Evolutionary conservation across 1,140 invertebrate genomes (phyloP).

Genomic region (Drosophila obscura): DNA sequence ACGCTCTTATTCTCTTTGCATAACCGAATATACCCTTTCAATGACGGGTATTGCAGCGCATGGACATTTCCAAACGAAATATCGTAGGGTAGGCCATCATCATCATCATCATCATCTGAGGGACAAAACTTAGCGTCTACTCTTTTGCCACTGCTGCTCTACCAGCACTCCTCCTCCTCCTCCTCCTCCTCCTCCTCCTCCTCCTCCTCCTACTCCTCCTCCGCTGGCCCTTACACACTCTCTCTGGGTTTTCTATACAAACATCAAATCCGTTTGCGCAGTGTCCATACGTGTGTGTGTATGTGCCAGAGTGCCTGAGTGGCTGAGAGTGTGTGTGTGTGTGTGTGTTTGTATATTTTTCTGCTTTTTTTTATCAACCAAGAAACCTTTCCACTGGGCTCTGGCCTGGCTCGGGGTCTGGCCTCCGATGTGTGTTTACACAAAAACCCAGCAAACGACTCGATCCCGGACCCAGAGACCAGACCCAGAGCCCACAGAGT

Average conservation of each 20-base stretch:
- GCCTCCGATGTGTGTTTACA: constrained; percentile 70
- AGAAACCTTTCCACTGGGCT: constrained; percentile 66
- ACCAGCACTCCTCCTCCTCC: constrained; percentile 3
- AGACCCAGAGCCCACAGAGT: constrained; percentile 21
- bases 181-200: not conserved
- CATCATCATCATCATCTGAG: constrained; percentile 25
- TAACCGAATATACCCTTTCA: too few relatives aligned
- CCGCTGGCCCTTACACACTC: too few relatives aligned
- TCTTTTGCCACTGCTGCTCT: not conserved
- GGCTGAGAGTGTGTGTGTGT: constrained; percentile 29
- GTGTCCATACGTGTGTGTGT: constrained; percentile 36
- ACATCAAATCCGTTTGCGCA: constrained; percentile 68
- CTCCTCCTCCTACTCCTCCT: not conserved
- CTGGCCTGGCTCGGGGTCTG: constrained; percentile 30
- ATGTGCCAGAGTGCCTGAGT: too few relatives aligned
- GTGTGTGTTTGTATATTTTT: constrained; percentile 64
- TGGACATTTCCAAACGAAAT: too few relatives aligned
- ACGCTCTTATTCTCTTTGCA: too few relatives aligned
- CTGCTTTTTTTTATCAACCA: constrained; percentile 63
- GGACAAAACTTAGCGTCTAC: constrained; percentile 56
- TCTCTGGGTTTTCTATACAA: constrained; percentile 66
- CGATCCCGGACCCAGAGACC: constrained; percentile 43
- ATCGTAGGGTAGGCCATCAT: not conserved
- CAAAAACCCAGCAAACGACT: constrained; percentile 55
- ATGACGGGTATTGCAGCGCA: too few relatives aligned